phyloP scores from a whole-genome alignment of 2,888 invertebrate species.

The Embidobia sp. region DNA sequence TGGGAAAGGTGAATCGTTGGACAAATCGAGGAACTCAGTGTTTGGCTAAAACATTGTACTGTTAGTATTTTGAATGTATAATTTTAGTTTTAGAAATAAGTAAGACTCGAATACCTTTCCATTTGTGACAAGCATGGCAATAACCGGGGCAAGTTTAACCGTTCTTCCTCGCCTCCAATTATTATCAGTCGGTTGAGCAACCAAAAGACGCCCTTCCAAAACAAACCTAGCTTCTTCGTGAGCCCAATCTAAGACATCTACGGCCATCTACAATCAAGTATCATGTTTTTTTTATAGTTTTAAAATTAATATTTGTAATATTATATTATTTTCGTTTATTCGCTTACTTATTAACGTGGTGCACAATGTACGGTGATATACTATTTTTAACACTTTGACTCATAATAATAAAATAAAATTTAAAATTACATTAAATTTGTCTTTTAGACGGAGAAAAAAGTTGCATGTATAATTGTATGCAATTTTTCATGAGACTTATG shows the following conservation, averaged over 20 bases:
- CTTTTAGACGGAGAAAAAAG: too few species aligned
- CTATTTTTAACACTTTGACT: too few species aligned
- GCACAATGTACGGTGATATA: too few species aligned
- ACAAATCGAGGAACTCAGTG: slow-evolving; percentile 86
- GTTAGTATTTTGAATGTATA: not conserved
- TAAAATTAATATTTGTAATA: slow-evolving; percentile 72
- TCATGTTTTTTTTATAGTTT: not conserved
- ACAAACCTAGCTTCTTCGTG: slow-evolving; percentile 96
- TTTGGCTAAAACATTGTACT: slow-evolving; percentile 83
- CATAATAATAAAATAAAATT: too few species aligned
- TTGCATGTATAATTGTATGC: too few species aligned
- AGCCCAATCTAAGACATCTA: slow-evolving; percentile 96
- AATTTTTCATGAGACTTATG: too few species aligned
- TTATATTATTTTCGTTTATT: too few species aligned
- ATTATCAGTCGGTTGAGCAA: slow-evolving; percentile 94
- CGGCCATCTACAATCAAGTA: slow-evolving; percentile 86
- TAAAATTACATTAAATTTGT: too few species aligned
- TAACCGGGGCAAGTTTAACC: slow-evolving; percentile 93
- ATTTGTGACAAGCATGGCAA: slow-evolving; percentile 94
- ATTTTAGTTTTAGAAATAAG: too few species aligned
- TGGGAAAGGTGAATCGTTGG: slow-evolving; percentile 87
- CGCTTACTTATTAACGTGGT: too few species aligned
- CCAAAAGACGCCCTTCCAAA: slow-evolving; percentile 93
- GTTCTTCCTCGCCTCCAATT: slow-evolving; percentile 95
- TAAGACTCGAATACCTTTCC: slow-evolving; percentile 93